A percentile compares a stretch with the other conserved stretches of the same genome.
These are phyloP conservation scores for Cyclopterus lumpus DNA, from an alignment of 2,797 vertebrate genomes.

Conservation along the genomic window DNA sequence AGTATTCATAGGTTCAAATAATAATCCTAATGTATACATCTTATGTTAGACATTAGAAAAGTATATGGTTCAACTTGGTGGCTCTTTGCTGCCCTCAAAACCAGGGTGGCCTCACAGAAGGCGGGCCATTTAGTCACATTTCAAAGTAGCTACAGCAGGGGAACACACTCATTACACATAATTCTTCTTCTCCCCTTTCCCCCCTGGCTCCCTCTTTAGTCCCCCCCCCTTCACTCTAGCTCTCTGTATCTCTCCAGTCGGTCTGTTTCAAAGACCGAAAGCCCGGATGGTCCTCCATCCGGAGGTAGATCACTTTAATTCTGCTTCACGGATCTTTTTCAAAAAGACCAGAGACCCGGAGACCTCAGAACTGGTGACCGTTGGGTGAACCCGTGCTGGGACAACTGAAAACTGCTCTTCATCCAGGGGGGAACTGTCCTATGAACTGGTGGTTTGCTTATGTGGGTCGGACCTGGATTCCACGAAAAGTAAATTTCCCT, in stretches of 20 bases:
- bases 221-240: constrained; percentile 17
- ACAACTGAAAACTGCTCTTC: constrained; percentile 43
- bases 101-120: constrained; percentile 63
- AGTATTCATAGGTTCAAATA: neutral
- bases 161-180: constrained; percentile 80
- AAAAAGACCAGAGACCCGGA: constrained; percentile 83
- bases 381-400: constrained; percentile 76
- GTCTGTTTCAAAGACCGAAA: constrained; percentile 63
- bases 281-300: constrained; percentile 66
- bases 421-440: constrained; percentile 47
- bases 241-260: constrained; percentile 57
- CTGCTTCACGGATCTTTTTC: constrained; percentile 88
- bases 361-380: constrained; percentile 85
- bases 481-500: constrained; percentile 61
- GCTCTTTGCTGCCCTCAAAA: constrained; percentile 50
- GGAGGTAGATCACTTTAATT: constrained; percentile 89
- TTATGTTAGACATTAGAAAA: constrained; percentile 8
- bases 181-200: constrained; percentile 69
- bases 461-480: constrained; percentile 55
- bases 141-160: constrained; percentile 80
- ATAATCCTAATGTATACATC: constrained; percentile 1
- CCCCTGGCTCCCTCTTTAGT: constrained; percentile 29
- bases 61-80: constrained; percentile 9
- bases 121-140: constrained; percentile 81
- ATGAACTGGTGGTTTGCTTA: constrained; percentile 55